Evolutionary conservation across 2,888 invertebrate species (phyloP).

Genomic region (Leptothorax acervorum): DNA sequence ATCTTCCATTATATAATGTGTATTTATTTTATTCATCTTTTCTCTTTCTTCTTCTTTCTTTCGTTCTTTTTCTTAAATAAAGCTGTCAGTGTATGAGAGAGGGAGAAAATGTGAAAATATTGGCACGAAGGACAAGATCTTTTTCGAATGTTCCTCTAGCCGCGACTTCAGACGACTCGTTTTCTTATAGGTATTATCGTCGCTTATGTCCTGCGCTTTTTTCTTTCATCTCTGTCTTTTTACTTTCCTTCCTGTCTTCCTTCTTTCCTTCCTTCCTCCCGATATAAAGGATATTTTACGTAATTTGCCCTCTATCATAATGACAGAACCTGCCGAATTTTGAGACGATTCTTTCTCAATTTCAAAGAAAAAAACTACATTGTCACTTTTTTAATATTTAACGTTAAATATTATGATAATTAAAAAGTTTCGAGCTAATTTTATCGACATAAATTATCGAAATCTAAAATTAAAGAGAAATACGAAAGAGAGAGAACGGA

Average conservation of each 20-base stretch:
- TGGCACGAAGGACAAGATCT: neutral
- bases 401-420: neutral
- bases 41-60: neutral
- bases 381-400: neutral
- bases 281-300: conserved; percentile 23
- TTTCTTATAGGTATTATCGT: neutral
- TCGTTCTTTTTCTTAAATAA: neutral
- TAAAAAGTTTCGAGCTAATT: neutral
- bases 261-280: neutral
- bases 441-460: neutral
- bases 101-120: conserved; percentile 16
- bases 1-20: conserved; percentile 81
- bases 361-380: neutral
- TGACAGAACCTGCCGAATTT: neutral
- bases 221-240: neutral
- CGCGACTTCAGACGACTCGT: conserved; percentile 4
- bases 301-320: neutral
- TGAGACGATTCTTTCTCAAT: neutral
- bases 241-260: neutral
- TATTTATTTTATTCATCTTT: conserved; percentile 81
- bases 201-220: conserved; percentile 8
- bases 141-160: conserved; percentile 15
- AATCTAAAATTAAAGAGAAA: neutral
- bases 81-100: neutral
- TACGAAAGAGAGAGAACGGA: neutral